Conservation (phyloP, 2,797 vertebrate genomes). For the Manis crassicaudata region DNA sequence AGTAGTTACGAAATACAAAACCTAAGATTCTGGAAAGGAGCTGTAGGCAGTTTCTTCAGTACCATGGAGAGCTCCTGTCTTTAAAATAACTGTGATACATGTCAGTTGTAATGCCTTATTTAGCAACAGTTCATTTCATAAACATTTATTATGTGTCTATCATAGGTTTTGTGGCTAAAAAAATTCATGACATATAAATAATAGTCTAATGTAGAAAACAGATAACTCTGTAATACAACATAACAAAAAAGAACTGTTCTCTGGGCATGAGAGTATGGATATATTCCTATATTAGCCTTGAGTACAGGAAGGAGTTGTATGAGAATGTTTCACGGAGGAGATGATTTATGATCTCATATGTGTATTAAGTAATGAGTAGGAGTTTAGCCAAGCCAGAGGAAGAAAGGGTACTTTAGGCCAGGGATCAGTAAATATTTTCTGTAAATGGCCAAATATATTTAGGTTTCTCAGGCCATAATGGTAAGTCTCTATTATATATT, state of each 20-base stretch:
- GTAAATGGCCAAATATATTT: not conserved
- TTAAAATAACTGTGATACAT: not conserved
- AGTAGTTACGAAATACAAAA: not conserved
- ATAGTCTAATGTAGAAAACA: not conserved
- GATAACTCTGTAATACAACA: not conserved
- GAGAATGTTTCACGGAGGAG: not conserved
- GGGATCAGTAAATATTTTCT: not conserved
- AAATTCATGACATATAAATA: not conserved
- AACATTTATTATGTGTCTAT: not conserved
- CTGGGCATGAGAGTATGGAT: not conserved
- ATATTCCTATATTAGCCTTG: not conserved
- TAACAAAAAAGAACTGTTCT: not conserved
- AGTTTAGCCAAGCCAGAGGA: not conserved
- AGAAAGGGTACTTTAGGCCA: not conserved
- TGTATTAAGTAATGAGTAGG: not conserved
- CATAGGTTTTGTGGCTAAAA: not conserved
- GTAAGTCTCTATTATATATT: not conserved
- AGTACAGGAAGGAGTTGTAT: not conserved
- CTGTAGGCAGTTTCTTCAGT: not conserved
- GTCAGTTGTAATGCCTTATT: not conserved
- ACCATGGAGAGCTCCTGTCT: slow-evolving; percentile 57
- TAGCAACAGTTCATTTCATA: not conserved
- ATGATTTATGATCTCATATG: not conserved
- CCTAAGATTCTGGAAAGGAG: not conserved
- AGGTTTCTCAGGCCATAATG: not conserved